Evolutionary conservation across 1,140 invertebrate species (phyloP), one percentile per base, ranked within the genome.

Genomic region (Drosophila quadrilineata): DNA sequence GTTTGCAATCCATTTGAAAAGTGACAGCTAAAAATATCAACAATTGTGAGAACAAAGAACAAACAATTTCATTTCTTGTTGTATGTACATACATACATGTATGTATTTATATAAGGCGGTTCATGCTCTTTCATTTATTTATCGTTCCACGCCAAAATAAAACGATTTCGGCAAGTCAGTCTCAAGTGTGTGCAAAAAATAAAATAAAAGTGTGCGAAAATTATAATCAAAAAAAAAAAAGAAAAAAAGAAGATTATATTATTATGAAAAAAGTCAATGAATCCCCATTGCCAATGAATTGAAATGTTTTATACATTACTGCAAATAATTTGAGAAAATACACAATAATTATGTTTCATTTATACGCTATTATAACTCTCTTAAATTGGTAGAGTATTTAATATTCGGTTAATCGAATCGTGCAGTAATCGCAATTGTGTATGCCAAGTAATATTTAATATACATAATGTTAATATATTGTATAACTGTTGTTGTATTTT

Each of bases 21-120:
- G 54, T 65, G 38, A 54, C 26, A 43, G 62, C 54, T 28, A 58
- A 65, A 43, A 59, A 65, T 21, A 50, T 43, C 22, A 65, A 65
- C 45, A 65, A 36, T 59, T 65, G 62, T 59, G 62, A n/a, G n/a
- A 43, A 65, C 62, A 65, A 65, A 65, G 54, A 50, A 58, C 22
- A 57, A 65, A 21, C 19, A 40, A 58, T 49, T 58, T 46, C n/a
- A n/a, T n/a, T n/a, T n/a, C n/a, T n/a, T n/a, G n/a, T n/a, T n/a
- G n/a, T n/a, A n/a, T n/a, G n/a, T n/a, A n/a, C n/a, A n/a, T n/a
- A n/a, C n/a, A 46, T 46, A 36, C 17, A 63, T 48, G 19, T 41
- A 21, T 41, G 6, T 45, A 45, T 16, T 14, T 35, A 35, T 35
- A 14, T 45, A 54, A 40, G 41, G 21, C 35, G 3, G 14, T 62